These are phyloP conservation scores for Dasyornis broadbenti DNA, from an alignment of 2,113 vertebrate species.

Conservation along the genomic window DNA sequence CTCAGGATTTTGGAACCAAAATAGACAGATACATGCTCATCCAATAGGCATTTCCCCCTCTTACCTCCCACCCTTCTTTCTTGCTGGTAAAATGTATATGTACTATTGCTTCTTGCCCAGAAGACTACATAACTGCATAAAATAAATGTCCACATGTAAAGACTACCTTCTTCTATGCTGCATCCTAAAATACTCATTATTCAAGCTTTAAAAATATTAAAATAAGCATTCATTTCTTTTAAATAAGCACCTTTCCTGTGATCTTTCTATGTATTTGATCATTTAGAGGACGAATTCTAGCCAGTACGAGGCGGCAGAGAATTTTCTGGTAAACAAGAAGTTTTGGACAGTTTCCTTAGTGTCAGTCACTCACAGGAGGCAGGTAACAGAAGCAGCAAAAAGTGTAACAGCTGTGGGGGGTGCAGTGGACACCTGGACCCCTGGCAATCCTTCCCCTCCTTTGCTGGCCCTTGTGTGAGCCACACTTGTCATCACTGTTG, in stretches of 20 bases:
- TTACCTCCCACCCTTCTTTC: neutral
- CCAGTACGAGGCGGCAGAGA: neutral
- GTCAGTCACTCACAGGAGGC: neutral
- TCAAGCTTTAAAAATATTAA: neutral
- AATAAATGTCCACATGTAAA: neutral
- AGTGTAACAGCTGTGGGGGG: fast-evolving
- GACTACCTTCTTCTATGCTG: neutral
- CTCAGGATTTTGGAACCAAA: neutral
- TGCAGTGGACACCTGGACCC: neutral
- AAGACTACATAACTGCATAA: neutral
- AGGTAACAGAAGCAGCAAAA: neutral
- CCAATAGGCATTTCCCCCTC: neutral
- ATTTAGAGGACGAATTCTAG: neutral
- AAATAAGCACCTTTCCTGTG: neutral
- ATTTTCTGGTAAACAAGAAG: neutral
- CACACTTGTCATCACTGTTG: too few species aligned
- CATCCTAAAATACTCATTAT: neutral
- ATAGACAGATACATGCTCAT: neutral
- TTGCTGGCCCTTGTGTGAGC: neutral
- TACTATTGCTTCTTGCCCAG: neutral
- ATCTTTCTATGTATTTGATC: neutral
- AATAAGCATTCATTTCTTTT: neutral
- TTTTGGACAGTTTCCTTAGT: neutral
- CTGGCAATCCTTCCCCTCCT: neutral
- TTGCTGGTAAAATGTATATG: neutral